Percentiles rank a stretch among this genome's conserved stretches.
These are phyloP conservation scores for Bambusicola thoracicus DNA, from an alignment of 2,113 vertebrate genomes.

Conservation along the genomic window DNA sequence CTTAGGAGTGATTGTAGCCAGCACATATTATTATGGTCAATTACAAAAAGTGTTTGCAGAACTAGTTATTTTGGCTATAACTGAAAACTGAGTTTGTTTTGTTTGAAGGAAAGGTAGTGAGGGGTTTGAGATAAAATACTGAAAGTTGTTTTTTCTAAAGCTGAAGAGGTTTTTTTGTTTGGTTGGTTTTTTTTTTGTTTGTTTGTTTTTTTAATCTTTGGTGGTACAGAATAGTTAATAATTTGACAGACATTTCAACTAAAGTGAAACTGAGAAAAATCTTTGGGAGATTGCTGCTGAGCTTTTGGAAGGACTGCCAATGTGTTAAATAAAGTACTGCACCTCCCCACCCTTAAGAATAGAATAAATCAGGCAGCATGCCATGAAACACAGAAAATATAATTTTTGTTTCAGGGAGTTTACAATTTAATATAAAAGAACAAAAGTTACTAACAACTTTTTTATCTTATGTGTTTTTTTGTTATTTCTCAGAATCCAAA, in stretches of 20 bases:
- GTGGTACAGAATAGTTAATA: background rate
- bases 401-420: background rate
- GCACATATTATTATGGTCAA: background rate
- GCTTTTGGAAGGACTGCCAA: background rate
- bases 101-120: background rate
- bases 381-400: background rate
- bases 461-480: background rate
- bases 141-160: background rate
- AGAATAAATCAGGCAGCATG: background rate
- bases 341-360: background rate
- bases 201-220: background rate
- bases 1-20: background rate
- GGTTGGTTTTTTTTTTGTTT: no score
- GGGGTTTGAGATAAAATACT: background rate
- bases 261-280: background rate
- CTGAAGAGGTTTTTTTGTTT: background rate
- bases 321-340: background rate
- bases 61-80: background rate
- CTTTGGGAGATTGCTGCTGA: background rate
- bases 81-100: background rate
- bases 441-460: background rate
- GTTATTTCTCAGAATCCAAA: background rate
- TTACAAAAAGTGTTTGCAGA: background rate
- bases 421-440: background rate
- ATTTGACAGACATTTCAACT: background rate